phyloP scores from a whole-genome alignment of 1,140 invertebrate genomes.

The Dufourea novaeangliae region DNA sequence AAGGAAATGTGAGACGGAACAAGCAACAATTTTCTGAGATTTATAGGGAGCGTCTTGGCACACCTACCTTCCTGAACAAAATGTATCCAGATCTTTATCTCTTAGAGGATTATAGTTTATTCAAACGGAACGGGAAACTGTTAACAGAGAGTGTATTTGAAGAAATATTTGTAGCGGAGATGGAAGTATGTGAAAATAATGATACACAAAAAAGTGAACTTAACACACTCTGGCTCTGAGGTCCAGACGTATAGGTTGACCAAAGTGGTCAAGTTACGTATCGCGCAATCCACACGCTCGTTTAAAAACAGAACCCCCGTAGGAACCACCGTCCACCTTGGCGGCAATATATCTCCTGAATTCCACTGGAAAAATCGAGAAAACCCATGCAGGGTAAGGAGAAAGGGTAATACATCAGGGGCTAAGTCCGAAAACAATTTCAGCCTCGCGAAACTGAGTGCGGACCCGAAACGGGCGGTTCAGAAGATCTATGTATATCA shows the following conservation, averaged over 20 bases:
- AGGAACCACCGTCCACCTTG: background rate
- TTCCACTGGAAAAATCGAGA: slow-evolving; percentile 18
- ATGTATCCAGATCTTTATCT: background rate
- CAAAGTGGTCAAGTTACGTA: slow-evolving; percentile 13
- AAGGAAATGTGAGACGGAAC: background rate
- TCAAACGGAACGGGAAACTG: background rate
- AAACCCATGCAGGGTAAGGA: background rate
- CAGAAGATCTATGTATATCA: background rate
- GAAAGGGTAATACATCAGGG: slow-evolving; percentile 35
- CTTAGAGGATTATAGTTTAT: background rate
- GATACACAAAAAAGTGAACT: background rate
- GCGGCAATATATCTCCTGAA: slow-evolving; percentile 24
- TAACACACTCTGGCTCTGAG: no score
- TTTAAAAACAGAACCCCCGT: slow-evolving; percentile 23
- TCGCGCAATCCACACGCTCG: background rate
- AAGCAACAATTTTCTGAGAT: slow-evolving; percentile 1
- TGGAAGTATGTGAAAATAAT: background rate
- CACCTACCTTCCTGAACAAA: background rate
- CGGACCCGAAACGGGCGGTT: background rate
- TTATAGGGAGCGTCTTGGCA: background rate
- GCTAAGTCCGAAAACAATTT: slow-evolving; percentile 42
- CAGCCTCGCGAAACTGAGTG: background rate
- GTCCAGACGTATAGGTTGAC: no score
- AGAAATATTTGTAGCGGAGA: slow-evolving; percentile 21
- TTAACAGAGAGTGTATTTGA: background rate